These are phyloP conservation scores for Lethenteron reissneri DNA, from an alignment of 2,113 vertebrate genomes.

Conservation along the genomic window DNA sequence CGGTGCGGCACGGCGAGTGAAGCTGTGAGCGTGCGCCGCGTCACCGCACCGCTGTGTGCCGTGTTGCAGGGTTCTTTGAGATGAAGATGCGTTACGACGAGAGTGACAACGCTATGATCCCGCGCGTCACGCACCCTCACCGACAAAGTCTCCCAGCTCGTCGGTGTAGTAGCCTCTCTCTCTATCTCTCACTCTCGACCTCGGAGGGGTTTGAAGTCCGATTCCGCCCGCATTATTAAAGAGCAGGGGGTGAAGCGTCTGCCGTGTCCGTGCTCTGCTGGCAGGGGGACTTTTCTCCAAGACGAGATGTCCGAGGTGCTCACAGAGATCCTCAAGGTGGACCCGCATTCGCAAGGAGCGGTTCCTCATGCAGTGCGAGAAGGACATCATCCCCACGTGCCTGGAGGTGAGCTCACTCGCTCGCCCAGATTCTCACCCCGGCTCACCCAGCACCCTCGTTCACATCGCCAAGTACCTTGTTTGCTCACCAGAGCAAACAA, in stretches of 20 bases:
- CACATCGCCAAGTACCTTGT: too few species aligned
- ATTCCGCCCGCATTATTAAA: too few species aligned
- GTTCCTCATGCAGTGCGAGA: constrained; percentile 62
- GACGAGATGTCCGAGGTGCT: constrained; percentile 83
- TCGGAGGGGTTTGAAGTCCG: too few species aligned
- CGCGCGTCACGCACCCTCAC: constrained; percentile 61
- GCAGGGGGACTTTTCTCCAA: constrained; percentile 80
- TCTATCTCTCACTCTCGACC: too few species aligned
- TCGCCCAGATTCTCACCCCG: too few species aligned
- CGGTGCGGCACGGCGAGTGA: too few species aligned
- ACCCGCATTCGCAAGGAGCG: constrained; percentile 64
- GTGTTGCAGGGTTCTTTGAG: constrained; percentile 58
- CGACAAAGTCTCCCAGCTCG: constrained; percentile 58
- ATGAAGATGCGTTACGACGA: constrained; percentile 99
- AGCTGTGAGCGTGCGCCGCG: too few species aligned
- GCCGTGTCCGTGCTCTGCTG: not conserved
- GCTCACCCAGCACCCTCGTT: too few species aligned
- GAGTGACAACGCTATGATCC: constrained; percentile 62
- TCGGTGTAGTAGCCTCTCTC: constrained; percentile 29
- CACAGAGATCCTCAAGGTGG: constrained; percentile 67
- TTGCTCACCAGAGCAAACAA: too few species aligned
- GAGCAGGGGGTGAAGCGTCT: too few species aligned
- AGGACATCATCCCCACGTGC: constrained; percentile 72
- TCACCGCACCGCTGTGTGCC: too few species aligned
- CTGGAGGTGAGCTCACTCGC: constrained; percentile 39